A percentile compares a stretch with the other conserved stretches of the same genome.
phyloP scores from a whole-genome alignment of 2,113 vertebrate genomes.

The Paratilapia polleni region DNA sequence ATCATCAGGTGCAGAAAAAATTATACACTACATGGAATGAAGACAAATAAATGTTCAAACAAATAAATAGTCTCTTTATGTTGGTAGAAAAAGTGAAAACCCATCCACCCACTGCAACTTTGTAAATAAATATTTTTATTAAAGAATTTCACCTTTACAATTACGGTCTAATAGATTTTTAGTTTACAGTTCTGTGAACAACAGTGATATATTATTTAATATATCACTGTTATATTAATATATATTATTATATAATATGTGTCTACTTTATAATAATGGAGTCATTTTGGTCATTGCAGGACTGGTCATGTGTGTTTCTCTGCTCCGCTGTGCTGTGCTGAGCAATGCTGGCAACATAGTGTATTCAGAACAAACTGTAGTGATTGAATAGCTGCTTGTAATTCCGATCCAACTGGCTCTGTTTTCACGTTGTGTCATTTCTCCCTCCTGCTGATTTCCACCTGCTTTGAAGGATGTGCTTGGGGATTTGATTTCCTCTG shows the following conservation, averaged over 20 bases:
- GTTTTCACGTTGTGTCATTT: slow-evolving; percentile 29
- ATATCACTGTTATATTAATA: no score
- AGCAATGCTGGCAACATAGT: not conserved
- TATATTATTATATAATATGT: no score
- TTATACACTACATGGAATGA: not conserved
- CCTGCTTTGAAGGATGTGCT: slow-evolving; percentile 43
- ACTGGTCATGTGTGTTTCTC: not conserved
- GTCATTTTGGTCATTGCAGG: not conserved
- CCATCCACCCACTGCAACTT: not conserved
- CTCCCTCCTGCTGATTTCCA: slow-evolving; percentile 49
- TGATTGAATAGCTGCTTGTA: slow-evolving; percentile 28
- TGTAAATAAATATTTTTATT: not conserved
- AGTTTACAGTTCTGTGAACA: not conserved
- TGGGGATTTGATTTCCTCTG: slow-evolving; percentile 12
- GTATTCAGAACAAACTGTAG: slow-evolving; percentile 5
- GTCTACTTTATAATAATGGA: not conserved
- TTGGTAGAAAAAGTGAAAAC: not conserved
- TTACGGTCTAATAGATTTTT: not conserved
- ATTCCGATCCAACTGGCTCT: slow-evolving; percentile 40
- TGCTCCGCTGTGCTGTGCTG: not conserved
- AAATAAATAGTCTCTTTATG: not conserved
- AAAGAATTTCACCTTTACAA: not conserved
- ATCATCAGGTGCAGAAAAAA: not conserved
- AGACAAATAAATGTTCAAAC: not conserved
- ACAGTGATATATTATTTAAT: no score